Evolutionary conservation across 2,888 invertebrate genomes (phyloP), one percentile per base, ranked within the genome.

Genomic region (Synanthedon formicaeformis): DNA sequence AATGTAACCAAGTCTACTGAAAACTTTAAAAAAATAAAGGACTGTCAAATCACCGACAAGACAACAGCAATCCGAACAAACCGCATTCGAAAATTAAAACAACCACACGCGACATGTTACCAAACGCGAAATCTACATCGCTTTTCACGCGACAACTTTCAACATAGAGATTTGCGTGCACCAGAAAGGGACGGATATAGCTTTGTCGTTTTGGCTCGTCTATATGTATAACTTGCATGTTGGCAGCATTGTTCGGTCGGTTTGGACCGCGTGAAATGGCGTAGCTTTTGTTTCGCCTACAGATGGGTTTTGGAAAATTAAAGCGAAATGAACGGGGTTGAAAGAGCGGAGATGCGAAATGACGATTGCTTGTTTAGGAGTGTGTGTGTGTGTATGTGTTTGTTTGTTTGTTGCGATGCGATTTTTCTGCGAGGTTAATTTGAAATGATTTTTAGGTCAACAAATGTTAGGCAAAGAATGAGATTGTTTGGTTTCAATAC

Each of bases 71-170:
- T 79, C 76, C 73, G 71, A 71, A 76, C 76, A 80, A 79, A 80
- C 80, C 78, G 71, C 83, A 81, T 83, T 83, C 81, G 75, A 77
- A 83, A 83, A 84, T 82, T 82, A 83, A 85, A 84, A 81, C 75
- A 84, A 81, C 75, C 78, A 73, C 75, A 72, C 71, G 72, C 77
- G 75, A 76, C 78, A 75, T 71, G 16, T 23, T 71, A 62, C 66
- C 63, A 57, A 61, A 68, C 70, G 64, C 71, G 70, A 69, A 64
- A 6, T 16, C 66, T 65, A 75, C 78, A 74, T 70, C 67, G 69
- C 75, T 76, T 78, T 80, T 75, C 73, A 78, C 74, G 73, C 74
- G 72, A 73, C 71, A 62, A 50, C 51, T 54, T 52, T 61, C 61
- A 59, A 55, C 56, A 54, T 41, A 12, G 51, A 48, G 53, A 54